These are phyloP conservation scores for Sitta europaea DNA, from an alignment of 2,113 vertebrate genomes.

Conservation along the genomic window DNA sequence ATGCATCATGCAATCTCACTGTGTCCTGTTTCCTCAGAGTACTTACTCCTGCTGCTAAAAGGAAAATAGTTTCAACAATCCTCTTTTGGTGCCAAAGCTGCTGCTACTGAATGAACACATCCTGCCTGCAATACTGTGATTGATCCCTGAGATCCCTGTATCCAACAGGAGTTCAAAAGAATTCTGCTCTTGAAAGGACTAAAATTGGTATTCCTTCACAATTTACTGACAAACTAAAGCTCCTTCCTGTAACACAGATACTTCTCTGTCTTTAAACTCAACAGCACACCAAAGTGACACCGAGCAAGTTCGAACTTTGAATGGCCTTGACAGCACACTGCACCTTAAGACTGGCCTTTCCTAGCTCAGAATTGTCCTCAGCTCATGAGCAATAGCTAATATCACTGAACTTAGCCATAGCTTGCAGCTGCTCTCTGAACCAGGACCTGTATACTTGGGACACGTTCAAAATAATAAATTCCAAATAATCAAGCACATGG, in stretches of 20 bases:
- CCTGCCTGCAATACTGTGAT: constrained; percentile 66
- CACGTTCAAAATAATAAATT: constrained; percentile 9
- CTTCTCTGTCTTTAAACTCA: constrained; percentile 29
- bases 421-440: neutral
- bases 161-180: constrained; percentile 70
- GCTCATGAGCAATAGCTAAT: neutral
- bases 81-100: constrained; percentile 71
- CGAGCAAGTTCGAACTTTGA: constrained; percentile 49
- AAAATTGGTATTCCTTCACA: constrained; percentile 70
- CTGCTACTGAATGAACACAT: constrained; percentile 71
- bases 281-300: neutral
- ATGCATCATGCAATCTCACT: constrained; percentile 61
- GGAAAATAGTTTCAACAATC: constrained; percentile 75
- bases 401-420: neutral
- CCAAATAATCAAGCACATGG: neutral
- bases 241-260: constrained; percentile 37
- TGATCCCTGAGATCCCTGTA: constrained; percentile 70
- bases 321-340: constrained; percentile 22
- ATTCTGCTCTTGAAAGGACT: constrained; percentile 57
- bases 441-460: neutral
- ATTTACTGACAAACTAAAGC: constrained; percentile 53
- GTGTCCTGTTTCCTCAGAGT: constrained; percentile 71
- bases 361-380: neutral
- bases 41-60: constrained; percentile 75
- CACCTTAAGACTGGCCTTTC: neutral